Evolutionary conservation across 2,113 vertebrate genomes (phyloP).

Genomic region (Brachirus orientalis): DNA sequence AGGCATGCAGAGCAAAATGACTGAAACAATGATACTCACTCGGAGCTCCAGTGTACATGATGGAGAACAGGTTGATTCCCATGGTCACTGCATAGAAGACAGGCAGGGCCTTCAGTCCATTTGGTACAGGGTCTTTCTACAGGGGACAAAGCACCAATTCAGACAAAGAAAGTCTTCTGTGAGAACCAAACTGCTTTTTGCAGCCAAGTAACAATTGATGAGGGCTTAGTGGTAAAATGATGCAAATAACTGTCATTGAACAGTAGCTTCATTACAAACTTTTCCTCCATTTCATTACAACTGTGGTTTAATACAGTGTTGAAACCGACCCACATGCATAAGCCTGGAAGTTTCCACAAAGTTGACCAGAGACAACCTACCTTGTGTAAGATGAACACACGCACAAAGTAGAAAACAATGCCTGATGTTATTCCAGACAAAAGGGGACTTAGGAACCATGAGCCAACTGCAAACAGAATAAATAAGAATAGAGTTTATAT

Average conservation of each 20-base stretch:
- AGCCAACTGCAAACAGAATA: slow-evolving; percentile 84
- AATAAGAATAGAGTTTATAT: background rate
- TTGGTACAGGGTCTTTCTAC: slow-evolving; percentile 93
- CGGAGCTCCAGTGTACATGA: slow-evolving; percentile 92
- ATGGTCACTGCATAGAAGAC: slow-evolving; percentile 94
- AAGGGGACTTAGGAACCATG: slow-evolving; percentile 97
- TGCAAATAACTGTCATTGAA: slow-evolving; percentile 13
- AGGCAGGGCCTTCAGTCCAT: slow-evolving; percentile 91
- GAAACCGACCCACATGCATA: background rate
- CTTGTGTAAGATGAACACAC: slow-evolving; percentile 90
- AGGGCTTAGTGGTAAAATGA: background rate
- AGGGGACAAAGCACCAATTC: slow-evolving; percentile 44
- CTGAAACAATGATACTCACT: slow-evolving; percentile 86
- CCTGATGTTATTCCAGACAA: slow-evolving; percentile 96
- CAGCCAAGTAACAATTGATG: slow-evolving; percentile 17
- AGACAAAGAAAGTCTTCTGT: slow-evolving; percentile 6
- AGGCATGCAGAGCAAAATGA: slow-evolving; percentile 60
- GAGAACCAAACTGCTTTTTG: slow-evolving; percentile 2
- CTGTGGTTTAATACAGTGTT: background rate
- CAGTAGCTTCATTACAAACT: slow-evolving; percentile 15
- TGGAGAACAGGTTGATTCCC: slow-evolving; percentile 96
- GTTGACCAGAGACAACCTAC: slow-evolving; percentile 74
- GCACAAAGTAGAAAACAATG: slow-evolving; percentile 92
- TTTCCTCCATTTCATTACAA: slow-evolving; percentile 28
- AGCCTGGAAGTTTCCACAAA: slow-evolving; percentile 3